A percentile compares a stretch with the other conserved stretches of the same genome.
Conservation (phyloP, 2,113 vertebrate species). For the Thermophis baileyi region DNA sequence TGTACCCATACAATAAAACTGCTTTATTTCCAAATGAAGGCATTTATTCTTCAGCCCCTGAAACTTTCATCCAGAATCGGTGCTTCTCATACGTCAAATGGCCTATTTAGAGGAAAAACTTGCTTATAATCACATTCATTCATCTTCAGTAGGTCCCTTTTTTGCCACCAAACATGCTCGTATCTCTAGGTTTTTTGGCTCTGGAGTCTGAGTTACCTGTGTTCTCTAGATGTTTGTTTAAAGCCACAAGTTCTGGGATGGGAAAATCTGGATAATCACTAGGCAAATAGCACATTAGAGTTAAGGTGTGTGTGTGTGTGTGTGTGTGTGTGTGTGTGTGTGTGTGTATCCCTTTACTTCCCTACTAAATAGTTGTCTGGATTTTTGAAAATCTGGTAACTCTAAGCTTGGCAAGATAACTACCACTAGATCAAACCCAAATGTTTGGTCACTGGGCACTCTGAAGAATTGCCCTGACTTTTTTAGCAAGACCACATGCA, state of each 20-base stretch:
- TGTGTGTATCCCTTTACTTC: not conserved
- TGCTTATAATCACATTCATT: not conserved
- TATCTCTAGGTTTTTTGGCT: not conserved
- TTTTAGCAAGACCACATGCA: not conserved
- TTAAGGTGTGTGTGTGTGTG: not conserved
- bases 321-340: too few species aligned
- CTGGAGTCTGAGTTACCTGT: not conserved
- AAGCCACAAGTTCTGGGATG: not conserved
- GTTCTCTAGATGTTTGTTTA: not conserved
- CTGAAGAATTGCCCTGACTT: not conserved
- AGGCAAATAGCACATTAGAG: not conserved
- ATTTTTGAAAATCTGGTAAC: not conserved
- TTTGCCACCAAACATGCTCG: not conserved
- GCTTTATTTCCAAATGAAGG: not conserved
- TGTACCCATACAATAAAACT: not conserved
- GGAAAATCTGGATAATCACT: not conserved
- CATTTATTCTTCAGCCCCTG: not conserved
- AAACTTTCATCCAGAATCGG: not conserved
- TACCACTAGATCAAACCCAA: not conserved
- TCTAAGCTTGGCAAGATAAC: not conserved
- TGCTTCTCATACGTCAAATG: not conserved
- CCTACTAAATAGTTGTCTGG: not conserved
- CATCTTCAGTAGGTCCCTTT: not conserved
- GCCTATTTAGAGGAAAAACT: not conserved
- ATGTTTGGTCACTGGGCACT: not conserved